phyloP scores from a whole-genome alignment of 2,113 vertebrate genomes.

The Atractosteus spatula region DNA sequence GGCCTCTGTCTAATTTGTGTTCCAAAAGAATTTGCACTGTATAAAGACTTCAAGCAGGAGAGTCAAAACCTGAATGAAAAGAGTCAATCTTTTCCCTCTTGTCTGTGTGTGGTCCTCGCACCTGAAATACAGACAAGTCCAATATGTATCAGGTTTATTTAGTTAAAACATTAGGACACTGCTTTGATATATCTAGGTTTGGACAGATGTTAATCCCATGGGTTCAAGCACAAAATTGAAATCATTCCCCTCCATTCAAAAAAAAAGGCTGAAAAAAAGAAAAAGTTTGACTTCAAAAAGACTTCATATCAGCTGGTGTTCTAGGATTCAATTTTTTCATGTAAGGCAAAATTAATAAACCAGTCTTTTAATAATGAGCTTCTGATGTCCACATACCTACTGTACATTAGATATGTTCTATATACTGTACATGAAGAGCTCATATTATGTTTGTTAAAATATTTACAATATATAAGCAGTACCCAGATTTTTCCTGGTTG shows the following conservation, averaged over 20 bases:
- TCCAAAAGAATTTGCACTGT: conserved; percentile 2
- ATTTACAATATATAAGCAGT: too few relatives aligned
- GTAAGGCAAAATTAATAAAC: conserved; percentile 11
- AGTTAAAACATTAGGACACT: conserved; percentile 10
- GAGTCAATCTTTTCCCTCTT: neutral
- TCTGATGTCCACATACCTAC: too few relatives aligned
- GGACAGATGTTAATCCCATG: conserved; percentile 19
- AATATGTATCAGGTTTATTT: conserved; percentile 10
- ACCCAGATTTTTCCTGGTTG: too few relatives aligned
- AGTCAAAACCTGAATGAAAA: neutral
- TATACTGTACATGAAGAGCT: too few relatives aligned
- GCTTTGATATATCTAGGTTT: conserved; percentile 24
- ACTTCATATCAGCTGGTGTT: conserved; percentile 21
- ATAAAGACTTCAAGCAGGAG: neutral
- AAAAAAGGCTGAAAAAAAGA: neutral
- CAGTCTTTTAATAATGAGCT: too few relatives aligned
- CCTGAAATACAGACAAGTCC: conserved; percentile 21
- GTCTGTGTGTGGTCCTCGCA: conserved; percentile 23
- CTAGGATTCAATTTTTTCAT: conserved; percentile 9
- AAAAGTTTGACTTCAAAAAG: conserved; percentile 19
- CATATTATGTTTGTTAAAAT: too few relatives aligned
- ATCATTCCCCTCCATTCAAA: conserved; percentile 22
- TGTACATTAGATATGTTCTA: too few relatives aligned
- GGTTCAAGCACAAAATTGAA: conserved; percentile 12
- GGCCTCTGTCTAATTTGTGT: neutral